A percentile compares a stretch with the other conserved stretches of the same genome.
phyloP scores from a whole-genome alignment of 2,113 vertebrate genomes.

The Notothenia rossii region DNA sequence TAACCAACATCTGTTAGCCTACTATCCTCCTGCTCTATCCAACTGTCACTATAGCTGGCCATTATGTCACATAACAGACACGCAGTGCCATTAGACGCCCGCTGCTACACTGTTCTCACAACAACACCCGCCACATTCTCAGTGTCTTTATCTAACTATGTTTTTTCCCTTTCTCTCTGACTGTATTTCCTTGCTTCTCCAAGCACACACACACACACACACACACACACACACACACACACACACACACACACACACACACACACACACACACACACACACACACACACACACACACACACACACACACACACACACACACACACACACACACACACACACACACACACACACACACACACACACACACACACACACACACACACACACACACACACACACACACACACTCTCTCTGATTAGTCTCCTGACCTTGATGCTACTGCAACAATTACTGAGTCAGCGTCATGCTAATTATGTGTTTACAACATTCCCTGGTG shows the following conservation, averaged over 20 bases:
- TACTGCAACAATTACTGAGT: slow-evolving; percentile 60
- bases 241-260: no score
- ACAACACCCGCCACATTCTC: not conserved
- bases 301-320: slow-evolving; percentile 1
- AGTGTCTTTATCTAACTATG: not conserved
- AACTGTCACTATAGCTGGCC: slow-evolving; percentile 35
- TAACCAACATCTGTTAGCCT: slow-evolving; percentile 67
- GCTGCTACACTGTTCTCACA: slow-evolving; percentile 22
- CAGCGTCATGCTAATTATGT: slow-evolving; percentile 56
- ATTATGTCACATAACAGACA: slow-evolving; percentile 44
- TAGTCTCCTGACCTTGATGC: slow-evolving; percentile 65
- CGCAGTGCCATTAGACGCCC: slow-evolving; percentile 24
- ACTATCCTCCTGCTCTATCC: slow-evolving; percentile 33
- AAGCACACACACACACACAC: not conserved
- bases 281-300: not conserved
- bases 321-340: slow-evolving; percentile 18
- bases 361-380: slow-evolving; percentile 1
- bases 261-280: no score
- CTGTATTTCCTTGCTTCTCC: not conserved
- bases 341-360: slow-evolving; percentile 1
- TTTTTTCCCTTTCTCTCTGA: slow-evolving; percentile 5
- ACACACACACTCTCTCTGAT: slow-evolving; percentile 33
- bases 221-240: no score
- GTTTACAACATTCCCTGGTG: slow-evolving; percentile 36
- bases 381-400: slow-evolving; percentile 19